These are phyloP conservation scores for Pinna nobilis DNA, from an alignment of 1,140 invertebrate species.

Conservation along the genomic window DNA sequence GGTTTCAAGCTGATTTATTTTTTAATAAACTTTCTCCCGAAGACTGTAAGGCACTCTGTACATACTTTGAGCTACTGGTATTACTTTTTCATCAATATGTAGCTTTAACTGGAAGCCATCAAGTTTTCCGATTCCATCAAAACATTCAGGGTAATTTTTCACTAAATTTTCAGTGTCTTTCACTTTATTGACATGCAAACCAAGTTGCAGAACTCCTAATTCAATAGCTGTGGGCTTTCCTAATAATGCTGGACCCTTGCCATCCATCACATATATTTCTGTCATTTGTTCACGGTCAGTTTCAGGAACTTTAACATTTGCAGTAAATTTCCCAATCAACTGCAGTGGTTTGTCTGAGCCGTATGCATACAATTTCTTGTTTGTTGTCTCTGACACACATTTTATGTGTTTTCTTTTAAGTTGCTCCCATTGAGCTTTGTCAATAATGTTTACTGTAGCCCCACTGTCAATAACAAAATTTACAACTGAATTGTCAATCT, in stretches of 20 bases:
- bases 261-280: background rate
- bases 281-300: too few relatives aligned
- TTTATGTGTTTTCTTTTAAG: constrained; percentile 4
- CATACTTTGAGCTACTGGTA: constrained; percentile 44
- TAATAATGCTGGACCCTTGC: background rate
- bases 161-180: background rate
- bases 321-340: background rate
- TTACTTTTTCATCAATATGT: constrained; percentile 19
- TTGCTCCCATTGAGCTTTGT: constrained; percentile 26
- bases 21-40: constrained; percentile 34
- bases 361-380: background rate
- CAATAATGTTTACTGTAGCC: constrained; percentile 33
- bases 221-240: background rate
- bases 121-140: background rate
- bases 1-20: constrained; percentile 47
- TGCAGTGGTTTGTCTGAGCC: background rate
- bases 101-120: background rate
- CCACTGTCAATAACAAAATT: constrained; percentile 42
- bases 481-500: constrained; percentile 14
- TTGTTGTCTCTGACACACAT: background rate
- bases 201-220: background rate
- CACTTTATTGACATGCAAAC: background rate
- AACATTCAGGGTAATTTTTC: background rate
- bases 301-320: too few relatives aligned
- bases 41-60: constrained; percentile 53